phyloP scores from a whole-genome alignment of 2,113 vertebrate species.

The Siniperca chuatsi region DNA sequence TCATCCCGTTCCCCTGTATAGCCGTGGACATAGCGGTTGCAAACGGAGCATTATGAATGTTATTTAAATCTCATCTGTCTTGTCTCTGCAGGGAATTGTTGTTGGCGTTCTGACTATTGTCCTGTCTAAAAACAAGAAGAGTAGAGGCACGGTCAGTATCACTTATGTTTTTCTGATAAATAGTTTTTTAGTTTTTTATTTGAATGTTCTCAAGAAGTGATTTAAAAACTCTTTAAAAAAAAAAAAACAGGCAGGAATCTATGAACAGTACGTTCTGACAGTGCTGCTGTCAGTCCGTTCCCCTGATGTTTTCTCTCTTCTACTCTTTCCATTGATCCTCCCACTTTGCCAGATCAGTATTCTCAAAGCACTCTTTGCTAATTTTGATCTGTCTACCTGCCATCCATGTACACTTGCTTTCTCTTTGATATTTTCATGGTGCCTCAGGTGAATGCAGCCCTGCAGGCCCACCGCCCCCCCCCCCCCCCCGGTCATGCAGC shows the following conservation, averaged over 20 bases:
- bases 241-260: not conserved
- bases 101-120: slow-evolving; percentile 87
- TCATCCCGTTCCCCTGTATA: not conserved
- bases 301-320: not conserved
- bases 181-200: not conserved
- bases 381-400: slow-evolving; percentile 10
- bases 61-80: not conserved
- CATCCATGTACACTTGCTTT: not conserved
- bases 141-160: slow-evolving; percentile 82
- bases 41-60: not conserved
- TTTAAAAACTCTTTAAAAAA: not conserved
- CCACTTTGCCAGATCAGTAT: not conserved
- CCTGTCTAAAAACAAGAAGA: slow-evolving; percentile 86
- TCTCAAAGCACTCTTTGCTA: not conserved
- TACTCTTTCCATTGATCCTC: not conserved
- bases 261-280: not conserved
- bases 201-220: not conserved
- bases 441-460: slow-evolving; percentile 9
- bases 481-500: not conserved
- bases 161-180: too few species aligned
- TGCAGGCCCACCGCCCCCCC: not conserved
- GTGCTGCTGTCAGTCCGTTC: not conserved
- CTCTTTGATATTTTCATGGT: slow-evolving; percentile 11
- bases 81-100: slow-evolving; percentile 75
- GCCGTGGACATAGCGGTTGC: not conserved